A percentile compares a stretch with the other conserved stretches of the same genome.
phyloP scores from a whole-genome alignment of 1,140 invertebrate species.

The Mactra quadrangularis region DNA sequence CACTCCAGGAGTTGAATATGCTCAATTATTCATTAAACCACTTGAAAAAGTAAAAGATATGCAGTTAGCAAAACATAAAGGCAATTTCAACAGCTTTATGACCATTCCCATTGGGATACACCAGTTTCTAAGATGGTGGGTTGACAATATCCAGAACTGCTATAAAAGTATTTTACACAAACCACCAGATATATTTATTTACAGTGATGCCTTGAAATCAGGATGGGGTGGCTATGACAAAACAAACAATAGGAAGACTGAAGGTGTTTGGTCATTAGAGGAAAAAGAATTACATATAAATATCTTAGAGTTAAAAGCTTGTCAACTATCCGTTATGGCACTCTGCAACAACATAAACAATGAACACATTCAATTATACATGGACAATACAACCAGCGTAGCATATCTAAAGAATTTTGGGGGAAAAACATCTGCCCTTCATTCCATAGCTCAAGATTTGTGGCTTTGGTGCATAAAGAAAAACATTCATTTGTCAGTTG shows the following conservation, averaged over 20 bases:
- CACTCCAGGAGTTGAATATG: conserved; percentile 42
- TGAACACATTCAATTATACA: conserved; percentile 2
- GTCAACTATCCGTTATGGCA: neutral
- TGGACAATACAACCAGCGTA: conserved; percentile 5
- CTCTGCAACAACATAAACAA: conserved; percentile 6
- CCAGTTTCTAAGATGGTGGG: conserved; percentile 22
- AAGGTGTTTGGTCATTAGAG: conserved; percentile 34
- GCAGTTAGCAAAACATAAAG: conserved; percentile 20
- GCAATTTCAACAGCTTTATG: conserved; percentile 28
- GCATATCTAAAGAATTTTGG: conserved; percentile 16
- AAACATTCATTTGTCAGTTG: conserved; percentile 1
- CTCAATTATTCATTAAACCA: conserved; percentile 44
- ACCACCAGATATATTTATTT: no score
- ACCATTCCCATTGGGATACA: neutral
- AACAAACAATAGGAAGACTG: neutral
- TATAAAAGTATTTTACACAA: no score
- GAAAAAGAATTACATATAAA: conserved; percentile 34
- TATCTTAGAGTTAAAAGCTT: conserved; percentile 22
- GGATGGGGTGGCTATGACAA: conserved; percentile 33
- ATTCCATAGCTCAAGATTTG: neutral
- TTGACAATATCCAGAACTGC: neutral
- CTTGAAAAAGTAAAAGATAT: conserved; percentile 51
- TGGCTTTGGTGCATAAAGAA: conserved; percentile 22
- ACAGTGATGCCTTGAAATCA: conserved; percentile 13
- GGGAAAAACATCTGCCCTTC: neutral